Percentiles rank a stretch among this genome's conserved stretches.
Evolutionary conservation across 1,140 invertebrate genomes (phyloP).

Genomic region (Leptinotarsa defecta): DNA sequence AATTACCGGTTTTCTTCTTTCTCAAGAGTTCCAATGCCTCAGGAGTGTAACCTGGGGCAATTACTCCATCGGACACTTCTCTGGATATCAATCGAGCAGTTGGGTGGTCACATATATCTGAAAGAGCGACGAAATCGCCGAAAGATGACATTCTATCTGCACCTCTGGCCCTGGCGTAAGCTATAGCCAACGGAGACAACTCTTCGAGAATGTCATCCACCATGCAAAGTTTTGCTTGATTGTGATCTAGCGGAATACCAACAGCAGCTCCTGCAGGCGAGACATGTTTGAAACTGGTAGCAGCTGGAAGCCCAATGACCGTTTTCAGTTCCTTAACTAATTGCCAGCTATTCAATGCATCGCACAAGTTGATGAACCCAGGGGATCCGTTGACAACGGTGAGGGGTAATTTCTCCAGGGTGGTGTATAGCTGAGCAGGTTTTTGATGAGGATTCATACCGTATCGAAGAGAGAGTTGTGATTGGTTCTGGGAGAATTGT

Average conservation of each 20-base stretch:
- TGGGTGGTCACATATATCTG: conserved; percentile 85
- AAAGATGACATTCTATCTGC: conserved; percentile 99
- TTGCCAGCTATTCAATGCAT: conserved; percentile 97
- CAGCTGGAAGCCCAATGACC: conserved; percentile 83
- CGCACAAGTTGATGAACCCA: conserved; percentile 96
- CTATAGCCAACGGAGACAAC: conserved; percentile 86
- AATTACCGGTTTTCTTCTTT: conserved; percentile 94
- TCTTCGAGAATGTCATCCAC: conserved; percentile 81
- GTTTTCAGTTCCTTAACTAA: conserved; percentile 86
- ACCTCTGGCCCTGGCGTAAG: conserved; percentile 94
- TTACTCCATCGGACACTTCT: conserved; percentile 95
- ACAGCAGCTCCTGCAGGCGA: conserved; percentile 95
- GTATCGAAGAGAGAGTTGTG: conserved; percentile 87
- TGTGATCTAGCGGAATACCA: conserved; percentile 69
- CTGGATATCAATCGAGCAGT: conserved; percentile 80
- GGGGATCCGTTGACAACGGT: conserved; percentile 93
- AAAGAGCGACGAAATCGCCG: conserved; percentile 96
- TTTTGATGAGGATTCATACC: conserved; percentile 99
- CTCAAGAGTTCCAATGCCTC: conserved; percentile 87
- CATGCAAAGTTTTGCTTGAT: conserved; percentile 83
- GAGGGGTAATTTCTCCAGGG: conserved; percentile 79
- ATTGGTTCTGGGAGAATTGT: conserved; percentile 78
- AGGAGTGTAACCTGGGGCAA: conserved; percentile 87
- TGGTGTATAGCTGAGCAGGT: conserved; percentile 91
- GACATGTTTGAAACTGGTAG: conserved; percentile 97